These are phyloP conservation scores for Drosophila nigromelanica DNA, from an alignment of 1,140 invertebrate species.

Conservation along the genomic window DNA sequence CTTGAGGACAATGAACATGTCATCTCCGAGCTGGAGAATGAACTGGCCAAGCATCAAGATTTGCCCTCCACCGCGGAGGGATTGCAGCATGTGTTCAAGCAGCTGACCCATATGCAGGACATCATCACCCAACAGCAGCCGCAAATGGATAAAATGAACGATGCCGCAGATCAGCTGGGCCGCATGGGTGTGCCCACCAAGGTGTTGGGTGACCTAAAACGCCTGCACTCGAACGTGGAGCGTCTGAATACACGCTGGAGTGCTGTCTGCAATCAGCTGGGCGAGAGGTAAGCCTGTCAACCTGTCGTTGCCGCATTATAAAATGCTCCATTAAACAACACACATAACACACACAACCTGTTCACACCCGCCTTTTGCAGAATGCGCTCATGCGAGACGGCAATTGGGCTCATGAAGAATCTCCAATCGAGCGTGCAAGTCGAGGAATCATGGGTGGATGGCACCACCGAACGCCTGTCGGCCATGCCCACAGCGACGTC, in stretches of 20 bases:
- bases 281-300: conserved; percentile 89
- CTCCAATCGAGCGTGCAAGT: conserved; percentile 93
- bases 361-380: conserved; percentile 84
- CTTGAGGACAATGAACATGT: conserved; percentile 95
- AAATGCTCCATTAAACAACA: conserved; percentile 28
- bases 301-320: conserved; percentile 23
- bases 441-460: conserved; percentile 95
- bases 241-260: conserved; percentile 95
- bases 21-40: conserved; percentile 96
- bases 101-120: conserved; percentile 88
- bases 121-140: conserved; percentile 93
- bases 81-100: conserved; percentile 87
- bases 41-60: conserved; percentile 92
- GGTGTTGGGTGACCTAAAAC: conserved; percentile 93
- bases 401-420: conserved; percentile 92
- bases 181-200: conserved; percentile 88
- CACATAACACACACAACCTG: conserved; percentile 1
- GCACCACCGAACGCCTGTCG: conserved; percentile 85
- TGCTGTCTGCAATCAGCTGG: conserved; percentile 94
- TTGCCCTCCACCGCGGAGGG: conserved; percentile 92
- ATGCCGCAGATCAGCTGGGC: conserved; percentile 94
- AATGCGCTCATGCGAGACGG: conserved; percentile 92
- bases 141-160: conserved; percentile 94
- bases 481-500: conserved; percentile 83
- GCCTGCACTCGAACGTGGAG: conserved; percentile 96